Percentiles rank a stretch among this genome's conserved stretches.
These are phyloP conservation scores for Actias luna DNA, from an alignment of 2,888 invertebrate genomes.

Conservation along the genomic window DNA sequence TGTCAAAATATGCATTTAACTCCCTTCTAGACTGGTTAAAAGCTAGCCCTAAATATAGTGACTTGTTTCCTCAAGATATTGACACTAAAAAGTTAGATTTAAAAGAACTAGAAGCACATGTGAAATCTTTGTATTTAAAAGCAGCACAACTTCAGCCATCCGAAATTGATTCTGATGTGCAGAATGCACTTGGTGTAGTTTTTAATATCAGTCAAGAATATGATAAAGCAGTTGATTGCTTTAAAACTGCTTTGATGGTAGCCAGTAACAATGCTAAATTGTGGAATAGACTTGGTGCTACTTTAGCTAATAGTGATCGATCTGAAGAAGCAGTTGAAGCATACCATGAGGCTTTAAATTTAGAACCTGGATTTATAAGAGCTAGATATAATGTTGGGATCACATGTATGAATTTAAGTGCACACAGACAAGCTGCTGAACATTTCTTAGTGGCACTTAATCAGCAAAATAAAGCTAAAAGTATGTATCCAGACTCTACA, in stretches of 20 bases:
- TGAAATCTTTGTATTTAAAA: slow-evolving; percentile 88
- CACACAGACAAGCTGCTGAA: slow-evolving; percentile 97
- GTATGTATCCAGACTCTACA: slow-evolving; percentile 55
- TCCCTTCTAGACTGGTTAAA: slow-evolving; percentile 90
- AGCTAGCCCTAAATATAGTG: slow-evolving; percentile 90
- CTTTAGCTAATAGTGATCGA: slow-evolving; percentile 96
- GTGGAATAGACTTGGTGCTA: slow-evolving; percentile 99
- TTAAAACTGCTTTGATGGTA: slow-evolving; percentile 93
- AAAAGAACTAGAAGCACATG: slow-evolving; percentile 80
- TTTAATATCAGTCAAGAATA: slow-evolving; percentile 97
- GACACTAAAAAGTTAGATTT: slow-evolving; percentile 63
- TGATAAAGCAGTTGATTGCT: slow-evolving; percentile 98
- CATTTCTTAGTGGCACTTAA: slow-evolving; percentile 96
- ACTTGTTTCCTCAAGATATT: slow-evolving; percentile 83
- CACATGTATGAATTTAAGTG: slow-evolving; percentile 97
- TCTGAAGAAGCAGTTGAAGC: slow-evolving; percentile 98
- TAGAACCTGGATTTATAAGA: slow-evolving; percentile 97
- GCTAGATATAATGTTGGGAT: slow-evolving; percentile 99
- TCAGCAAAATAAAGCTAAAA: slow-evolving; percentile 88
- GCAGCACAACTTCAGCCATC: slow-evolving; percentile 90
- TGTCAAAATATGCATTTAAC: slow-evolving; percentile 93
- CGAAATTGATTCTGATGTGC: slow-evolving; percentile 93
- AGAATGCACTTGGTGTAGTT: slow-evolving; percentile 96
- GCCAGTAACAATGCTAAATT: slow-evolving; percentile 91
- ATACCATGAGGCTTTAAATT: slow-evolving; percentile 93